Base-by-base conservation (phyloP, 2,888 invertebrate species). In the Nezara viridula region DNA sequence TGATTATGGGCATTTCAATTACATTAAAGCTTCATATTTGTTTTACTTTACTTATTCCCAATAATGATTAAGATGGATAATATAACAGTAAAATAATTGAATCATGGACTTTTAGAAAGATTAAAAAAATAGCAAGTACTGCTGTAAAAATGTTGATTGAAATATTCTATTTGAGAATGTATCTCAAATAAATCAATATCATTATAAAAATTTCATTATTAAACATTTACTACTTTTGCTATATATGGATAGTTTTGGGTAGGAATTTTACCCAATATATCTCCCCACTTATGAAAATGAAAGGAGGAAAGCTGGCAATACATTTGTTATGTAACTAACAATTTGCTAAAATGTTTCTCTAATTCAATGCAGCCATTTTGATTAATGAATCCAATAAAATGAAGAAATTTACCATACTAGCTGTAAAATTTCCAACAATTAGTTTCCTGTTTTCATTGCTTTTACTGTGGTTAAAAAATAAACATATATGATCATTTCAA, bases 281-380 rank as follows among this genome's bases (percentile, higher is more conserved):
- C 32, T 73, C 66, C 66, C 66, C 66, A 73, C 66, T 37, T 37
- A 37, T 73, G 21, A 73, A 73, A 73, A 73, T 73, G 66, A 73
- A 73, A 73, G 66, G 66, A 73, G 66, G 37, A 73, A 73, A 73
- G 66, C 66, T 73, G 66, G 66, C 37, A 73, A 73, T 73, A 73
- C 66, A 73, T 73, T 73, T 73, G 66, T 73, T 73, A 73, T 27
- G 37, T 73, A 73, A 73, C 32, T 27, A 73, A 73, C 32, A 37
- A 73, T 73, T 5, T 44, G 10, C 10, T 73, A 73, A 73, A 73
- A 73, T 73, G 66, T 73, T 73, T 73, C 37, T 37, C 66, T 21
- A 73, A 73, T 73, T 19, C 37, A 37, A 73, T 73, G 37, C 37
- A 73, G 66, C 37, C 37, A 73, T 73, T 73, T 73, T 73, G 37